phyloP scores from a whole-genome alignment of 2,888 invertebrate species.

The Mimachlamys varia region DNA sequence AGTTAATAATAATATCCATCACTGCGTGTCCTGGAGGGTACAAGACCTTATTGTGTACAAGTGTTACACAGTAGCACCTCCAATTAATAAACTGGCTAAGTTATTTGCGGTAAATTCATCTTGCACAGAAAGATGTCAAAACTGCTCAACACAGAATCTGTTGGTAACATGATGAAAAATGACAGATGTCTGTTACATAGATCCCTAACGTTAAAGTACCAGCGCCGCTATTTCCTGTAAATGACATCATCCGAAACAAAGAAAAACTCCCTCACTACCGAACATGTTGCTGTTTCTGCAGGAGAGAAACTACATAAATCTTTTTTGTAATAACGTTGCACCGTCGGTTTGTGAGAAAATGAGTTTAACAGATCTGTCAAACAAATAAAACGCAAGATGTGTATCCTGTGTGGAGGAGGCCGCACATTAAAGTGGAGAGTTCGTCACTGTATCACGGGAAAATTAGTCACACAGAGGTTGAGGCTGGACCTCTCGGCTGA shows the following conservation, averaged over 20 bases:
- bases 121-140: neutral
- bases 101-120: neutral
- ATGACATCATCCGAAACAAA: constrained; percentile 2
- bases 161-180: neutral
- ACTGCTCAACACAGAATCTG: neutral
- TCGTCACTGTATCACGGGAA: neutral
- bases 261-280: neutral
- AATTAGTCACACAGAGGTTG: constrained; percentile 6
- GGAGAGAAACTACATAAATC: constrained; percentile 19
- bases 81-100: neutral
- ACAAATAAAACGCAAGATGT: neutral
- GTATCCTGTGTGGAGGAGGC: neutral
- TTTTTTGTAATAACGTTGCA: constrained; percentile 2
- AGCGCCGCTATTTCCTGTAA: neutral
- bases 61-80: neutral
- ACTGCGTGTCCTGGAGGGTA: neutral
- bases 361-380: neutral
- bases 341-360: neutral
- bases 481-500: constrained; percentile 31
- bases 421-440: neutral
- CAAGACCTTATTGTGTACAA: neutral
- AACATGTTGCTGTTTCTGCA: neutral
- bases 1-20: neutral
- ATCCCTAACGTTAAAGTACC: neutral
- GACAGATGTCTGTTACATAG: neutral